These are phyloP conservation scores for Alectura lathami DNA, from an alignment of 2,113 vertebrate species.

Conservation along the genomic window DNA sequence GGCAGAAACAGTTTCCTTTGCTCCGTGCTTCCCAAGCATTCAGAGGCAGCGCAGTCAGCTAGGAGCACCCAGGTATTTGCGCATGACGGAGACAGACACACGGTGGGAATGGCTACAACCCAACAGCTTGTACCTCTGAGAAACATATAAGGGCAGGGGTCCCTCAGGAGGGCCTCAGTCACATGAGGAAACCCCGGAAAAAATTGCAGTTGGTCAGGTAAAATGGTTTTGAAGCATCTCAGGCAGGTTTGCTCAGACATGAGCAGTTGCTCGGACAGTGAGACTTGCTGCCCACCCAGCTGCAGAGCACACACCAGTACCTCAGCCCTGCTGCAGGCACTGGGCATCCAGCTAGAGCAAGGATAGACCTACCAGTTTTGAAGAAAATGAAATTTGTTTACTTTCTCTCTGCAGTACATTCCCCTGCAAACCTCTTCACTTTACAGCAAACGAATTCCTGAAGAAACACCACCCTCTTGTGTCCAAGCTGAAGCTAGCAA, in stretches of 20 bases:
- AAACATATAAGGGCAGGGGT: fast-evolving
- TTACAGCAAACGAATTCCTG: not conserved
- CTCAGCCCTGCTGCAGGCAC: not conserved
- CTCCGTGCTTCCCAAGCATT: not conserved
- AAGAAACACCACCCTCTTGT: conserved; percentile 59
- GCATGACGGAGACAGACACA: fast-evolving
- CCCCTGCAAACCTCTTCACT: fast-evolving
- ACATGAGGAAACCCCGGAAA: not conserved
- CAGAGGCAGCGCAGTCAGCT: not conserved
- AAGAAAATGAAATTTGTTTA: fast-evolving
- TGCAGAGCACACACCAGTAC: not conserved
- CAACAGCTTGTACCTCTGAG: not conserved
- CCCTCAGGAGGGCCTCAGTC: not conserved
- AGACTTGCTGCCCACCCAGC: not conserved
- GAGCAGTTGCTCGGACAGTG: not conserved
- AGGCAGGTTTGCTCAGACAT: not conserved
- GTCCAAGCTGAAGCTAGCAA: not conserved
- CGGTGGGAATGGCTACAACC: not conserved
- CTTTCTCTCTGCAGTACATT: not conserved
- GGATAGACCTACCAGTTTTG: too few species aligned
- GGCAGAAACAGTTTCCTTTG: not conserved
- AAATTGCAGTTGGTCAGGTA: not conserved
- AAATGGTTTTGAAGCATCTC: not conserved
- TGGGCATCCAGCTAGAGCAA: not conserved
- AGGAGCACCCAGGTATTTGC: not conserved